These are phyloP conservation scores for Micrasema longulum DNA, from an alignment of 1,140 invertebrate species.

Conservation along the genomic window DNA sequence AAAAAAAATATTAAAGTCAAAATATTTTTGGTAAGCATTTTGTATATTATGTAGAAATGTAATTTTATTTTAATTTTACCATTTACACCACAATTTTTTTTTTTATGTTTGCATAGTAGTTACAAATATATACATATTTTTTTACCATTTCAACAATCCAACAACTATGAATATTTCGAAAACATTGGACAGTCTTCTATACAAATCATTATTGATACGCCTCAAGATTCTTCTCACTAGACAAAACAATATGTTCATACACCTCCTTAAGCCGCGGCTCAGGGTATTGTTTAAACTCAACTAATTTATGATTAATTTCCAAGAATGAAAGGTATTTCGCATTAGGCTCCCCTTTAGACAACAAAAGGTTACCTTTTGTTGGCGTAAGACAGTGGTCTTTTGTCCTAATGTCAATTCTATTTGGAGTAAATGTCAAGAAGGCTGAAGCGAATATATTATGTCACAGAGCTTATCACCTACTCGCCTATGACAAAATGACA, in stretches of 20 bases:
- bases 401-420: constrained; percentile 28
- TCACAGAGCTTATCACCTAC: no score
- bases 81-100: no score
- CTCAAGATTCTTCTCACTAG: not conserved
- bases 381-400: constrained; percentile 4
- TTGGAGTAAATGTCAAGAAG: constrained; percentile 20
- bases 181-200: no score
- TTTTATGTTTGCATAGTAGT: no score
- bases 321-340: not conserved
- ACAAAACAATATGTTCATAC: not conserved
- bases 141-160: no score
- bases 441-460: not conserved
- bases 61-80: no score
- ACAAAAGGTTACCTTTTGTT: constrained; percentile 31
- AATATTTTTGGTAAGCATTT: no score
- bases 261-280: not conserved
- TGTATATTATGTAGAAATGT: no score
- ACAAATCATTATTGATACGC: not conserved
- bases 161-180: no score
- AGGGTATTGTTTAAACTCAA: not conserved
- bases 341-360: not conserved
- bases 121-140: no score
- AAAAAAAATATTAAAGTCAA: no score
- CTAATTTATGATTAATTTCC: constrained; percentile 28
- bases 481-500: no score